Conservation (phyloP, 2,888 invertebrate species). For the Tribolium freemani region DNA sequence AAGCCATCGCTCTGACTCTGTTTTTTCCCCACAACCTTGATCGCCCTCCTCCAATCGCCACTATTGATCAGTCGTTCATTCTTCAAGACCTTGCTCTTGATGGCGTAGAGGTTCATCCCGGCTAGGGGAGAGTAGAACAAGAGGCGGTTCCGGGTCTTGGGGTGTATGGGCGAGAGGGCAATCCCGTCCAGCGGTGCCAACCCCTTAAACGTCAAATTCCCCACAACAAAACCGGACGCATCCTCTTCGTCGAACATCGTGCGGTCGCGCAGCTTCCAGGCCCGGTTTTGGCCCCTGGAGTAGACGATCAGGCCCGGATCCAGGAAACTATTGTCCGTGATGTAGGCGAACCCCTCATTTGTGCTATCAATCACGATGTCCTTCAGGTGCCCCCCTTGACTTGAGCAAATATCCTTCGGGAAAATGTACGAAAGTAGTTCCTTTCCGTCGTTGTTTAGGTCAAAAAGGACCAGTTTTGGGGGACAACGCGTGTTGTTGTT, state of each 20-base stretch:
- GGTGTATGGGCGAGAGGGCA: slow-evolving; percentile 73
- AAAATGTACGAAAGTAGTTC: slow-evolving; percentile 74
- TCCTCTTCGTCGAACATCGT: slow-evolving; percentile 76
- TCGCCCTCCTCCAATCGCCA: slow-evolving; percentile 56
- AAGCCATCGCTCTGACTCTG: slow-evolving; percentile 78
- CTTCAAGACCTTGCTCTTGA: slow-evolving; percentile 74
- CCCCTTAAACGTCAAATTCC: slow-evolving; percentile 69
- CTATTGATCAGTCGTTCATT: slow-evolving; percentile 68
- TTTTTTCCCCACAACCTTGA: slow-evolving; percentile 66
- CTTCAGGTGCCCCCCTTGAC: slow-evolving; percentile 74
- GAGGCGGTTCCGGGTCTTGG: slow-evolving; percentile 44
- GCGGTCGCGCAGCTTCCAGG: slow-evolving; percentile 79
- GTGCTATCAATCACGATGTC: slow-evolving; percentile 81
- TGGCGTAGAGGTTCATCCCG: slow-evolving; percentile 70
- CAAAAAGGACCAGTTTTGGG: slow-evolving; percentile 77
- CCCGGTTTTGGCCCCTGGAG: slow-evolving; percentile 73
- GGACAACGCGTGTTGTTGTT: slow-evolving; percentile 75
- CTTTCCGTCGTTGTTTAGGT: slow-evolving; percentile 74
- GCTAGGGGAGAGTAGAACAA: slow-evolving; percentile 60
- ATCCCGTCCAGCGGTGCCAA: slow-evolving; percentile 79
- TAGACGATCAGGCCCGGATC: slow-evolving; percentile 82
- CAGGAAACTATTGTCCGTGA: slow-evolving; percentile 75
- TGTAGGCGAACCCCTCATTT: slow-evolving; percentile 78
- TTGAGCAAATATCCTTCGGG: slow-evolving; percentile 72
- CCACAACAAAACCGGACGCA: slow-evolving; percentile 74